Conservation (phyloP, 37 sponge, comb jelly and placozoan species). For the Amphimedon queenslandica region DNA sequence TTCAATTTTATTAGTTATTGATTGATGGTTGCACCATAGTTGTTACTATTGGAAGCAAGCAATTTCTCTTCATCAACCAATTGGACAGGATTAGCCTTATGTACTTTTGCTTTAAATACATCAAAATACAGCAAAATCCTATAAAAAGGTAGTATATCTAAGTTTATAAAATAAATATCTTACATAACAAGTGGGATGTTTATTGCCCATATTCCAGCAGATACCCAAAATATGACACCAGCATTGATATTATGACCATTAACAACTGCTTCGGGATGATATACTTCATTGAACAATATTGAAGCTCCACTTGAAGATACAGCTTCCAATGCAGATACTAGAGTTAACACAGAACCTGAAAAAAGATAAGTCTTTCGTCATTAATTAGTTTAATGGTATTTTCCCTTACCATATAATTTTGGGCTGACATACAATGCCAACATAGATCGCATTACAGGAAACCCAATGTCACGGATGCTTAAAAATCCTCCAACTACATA, state of each 20-base stretch:
- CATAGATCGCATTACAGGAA: neutral
- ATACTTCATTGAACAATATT: neutral
- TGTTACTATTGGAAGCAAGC: too few species aligned
- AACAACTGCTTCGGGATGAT: neutral
- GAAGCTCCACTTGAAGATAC: neutral
- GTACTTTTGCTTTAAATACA: too few species aligned
- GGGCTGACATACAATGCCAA: neutral
- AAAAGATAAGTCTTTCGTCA: neutral
- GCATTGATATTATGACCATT: neutral
- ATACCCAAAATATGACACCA: neutral
- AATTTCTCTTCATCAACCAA: too few species aligned
- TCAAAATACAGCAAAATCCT: too few species aligned
- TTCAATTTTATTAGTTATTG: too few species aligned
- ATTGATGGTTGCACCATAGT: too few species aligned
- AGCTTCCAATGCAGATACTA: neutral
- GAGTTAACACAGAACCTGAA: neutral
- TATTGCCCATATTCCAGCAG: neutral
- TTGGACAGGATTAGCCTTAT: too few species aligned
- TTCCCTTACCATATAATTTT: neutral
- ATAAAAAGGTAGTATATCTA: too few species aligned
- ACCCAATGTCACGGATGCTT: neutral
- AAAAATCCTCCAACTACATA: neutral
- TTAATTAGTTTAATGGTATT: neutral
- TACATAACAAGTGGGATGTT: neutral
- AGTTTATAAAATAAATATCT: too few species aligned